Base-by-base conservation (phyloP, 2,113 vertebrate species). In the Thalassarche chlororhynchos region DNA sequence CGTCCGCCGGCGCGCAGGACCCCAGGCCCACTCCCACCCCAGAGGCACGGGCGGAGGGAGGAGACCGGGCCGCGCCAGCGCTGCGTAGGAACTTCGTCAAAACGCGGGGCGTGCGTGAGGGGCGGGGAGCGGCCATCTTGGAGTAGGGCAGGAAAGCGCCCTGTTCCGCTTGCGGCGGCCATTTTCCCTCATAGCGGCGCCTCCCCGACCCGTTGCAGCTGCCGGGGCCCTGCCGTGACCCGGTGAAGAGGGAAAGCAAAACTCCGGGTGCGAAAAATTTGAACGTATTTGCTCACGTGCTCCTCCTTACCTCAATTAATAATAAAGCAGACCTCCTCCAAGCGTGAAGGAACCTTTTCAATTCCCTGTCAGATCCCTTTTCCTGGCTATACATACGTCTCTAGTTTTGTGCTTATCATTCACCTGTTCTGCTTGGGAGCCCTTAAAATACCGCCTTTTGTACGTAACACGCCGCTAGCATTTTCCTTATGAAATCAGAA, bases 371-470 rank as follows among this genome's bases (percentile, higher is more conserved):
- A 24, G 57, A 10, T 14, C 13, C 16, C 44, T 81, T n/a, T 49
- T 60, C 86, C 13, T 11, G 47, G 5, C 7, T 61, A 2, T 1
- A 2, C 4, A 3, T 6, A 9, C 3, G 2, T 1, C 14, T 29
- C 17, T 7, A 10, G 10, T 15, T 47, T 13, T 4, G 65, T 5
- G 23, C 23, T 31, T 8, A 3, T 2, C 21, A 2, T 9, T 40
- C 12, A 38, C 1, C 51, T 8, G 0, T 28, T 52, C 42, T 8
- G 11, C 40, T 29, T 3, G 47, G 23, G 21, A 54, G 32, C 17
- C 18, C 13, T n/a, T 32, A 23, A 51, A 54, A 46, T 1, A 7
- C 12, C 8, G 28, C 18, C 13, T 61, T 61, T 15, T 20, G 28
- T 32, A 42, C 4, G 15, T 16, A 28, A 44, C 32, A 1, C 47